Conservation (phyloP, 2,888 invertebrate genomes). For the Orthosia cruda region DNA sequence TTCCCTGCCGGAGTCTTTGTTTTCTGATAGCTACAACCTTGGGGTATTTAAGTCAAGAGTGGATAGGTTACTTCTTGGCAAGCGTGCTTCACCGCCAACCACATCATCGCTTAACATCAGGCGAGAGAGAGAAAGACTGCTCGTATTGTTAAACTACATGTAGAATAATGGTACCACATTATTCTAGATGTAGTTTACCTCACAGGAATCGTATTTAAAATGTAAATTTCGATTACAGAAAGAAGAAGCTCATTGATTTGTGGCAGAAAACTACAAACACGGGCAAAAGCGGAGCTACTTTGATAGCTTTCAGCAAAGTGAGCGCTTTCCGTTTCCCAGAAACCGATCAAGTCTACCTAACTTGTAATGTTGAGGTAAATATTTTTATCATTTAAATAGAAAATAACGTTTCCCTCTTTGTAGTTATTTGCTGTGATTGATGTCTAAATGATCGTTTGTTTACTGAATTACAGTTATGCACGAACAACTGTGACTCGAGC, state of each 20-base stretch:
- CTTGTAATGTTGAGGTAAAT: conserved; percentile 94
- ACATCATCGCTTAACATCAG: no score
- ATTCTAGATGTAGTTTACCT: no score
- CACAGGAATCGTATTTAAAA: fast-evolving
- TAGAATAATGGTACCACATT: no score
- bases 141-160: no score
- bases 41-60: no score
- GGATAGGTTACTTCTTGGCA: no score
- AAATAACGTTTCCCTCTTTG: not conserved
- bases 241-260: conserved; percentile 93
- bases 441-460: conserved; percentile 4
- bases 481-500: conserved; percentile 84
- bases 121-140: no score
- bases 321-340: conserved; percentile 95
- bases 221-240: conserved; percentile 82
- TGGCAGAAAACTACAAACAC: conserved; percentile 93
- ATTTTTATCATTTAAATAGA: not conserved
- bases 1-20: no score
- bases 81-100: no score
- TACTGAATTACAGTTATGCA: conserved; percentile 82
- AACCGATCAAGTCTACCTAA: conserved; percentile 93
- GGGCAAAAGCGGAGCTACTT: conserved; percentile 92
- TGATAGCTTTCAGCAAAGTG: conserved; percentile 93
- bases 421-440: not conserved
- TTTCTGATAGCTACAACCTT: no score